Evolutionary conservation across 2,888 invertebrate genomes (phyloP), one percentile per base, ranked within the genome.

Genomic region (Cerastis leucographa): DNA sequence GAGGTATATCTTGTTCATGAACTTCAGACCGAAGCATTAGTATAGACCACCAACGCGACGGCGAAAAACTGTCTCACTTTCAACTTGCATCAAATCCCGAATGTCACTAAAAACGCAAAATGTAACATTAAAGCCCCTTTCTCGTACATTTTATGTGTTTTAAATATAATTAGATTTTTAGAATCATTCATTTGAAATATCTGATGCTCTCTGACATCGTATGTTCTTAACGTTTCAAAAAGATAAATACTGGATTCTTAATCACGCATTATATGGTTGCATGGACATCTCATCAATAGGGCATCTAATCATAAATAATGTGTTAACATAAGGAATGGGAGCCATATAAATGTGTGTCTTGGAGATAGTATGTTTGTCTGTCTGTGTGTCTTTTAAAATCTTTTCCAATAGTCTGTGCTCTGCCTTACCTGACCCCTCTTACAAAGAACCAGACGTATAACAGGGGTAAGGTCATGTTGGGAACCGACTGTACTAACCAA

Each of bases 231-330:
- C 6, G 17, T 19, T 22, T 9, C 0, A 1, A n/a, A 46, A 35
- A 46, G 46, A 35, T n/a, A 5, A 12, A 22, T 42, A 14, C 40
- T 9, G 22, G 9, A 19, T 59, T 74, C 17, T 40, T 69, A 19
- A 6, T 29, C 22, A 44, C 61, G 17, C 12, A 19, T 51, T 0
- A n/a, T 40, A 46, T 17, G 25, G 62, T 49, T 80, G 80, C 81
- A 76, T 81, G 80, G 25, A 46, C n/a, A 35, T 67, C n/a, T 72
- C n/a, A 79, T 70, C 8, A 56, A 40, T 65, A 40, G 11, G 11
- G 44, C n/a, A 66, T 68, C 42, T 79, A 40, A 67, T 56, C 11
- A 12, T 70, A 56, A 46, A 64, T 54, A 69, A 12, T 19, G 19
- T 46, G 22, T 65, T 65, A n/a, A 49, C 14, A 17, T 35, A n/a